These are phyloP conservation scores for Stenichneumon culpator DNA, from an alignment of 2,888 invertebrate species.

Conservation along the genomic window DNA sequence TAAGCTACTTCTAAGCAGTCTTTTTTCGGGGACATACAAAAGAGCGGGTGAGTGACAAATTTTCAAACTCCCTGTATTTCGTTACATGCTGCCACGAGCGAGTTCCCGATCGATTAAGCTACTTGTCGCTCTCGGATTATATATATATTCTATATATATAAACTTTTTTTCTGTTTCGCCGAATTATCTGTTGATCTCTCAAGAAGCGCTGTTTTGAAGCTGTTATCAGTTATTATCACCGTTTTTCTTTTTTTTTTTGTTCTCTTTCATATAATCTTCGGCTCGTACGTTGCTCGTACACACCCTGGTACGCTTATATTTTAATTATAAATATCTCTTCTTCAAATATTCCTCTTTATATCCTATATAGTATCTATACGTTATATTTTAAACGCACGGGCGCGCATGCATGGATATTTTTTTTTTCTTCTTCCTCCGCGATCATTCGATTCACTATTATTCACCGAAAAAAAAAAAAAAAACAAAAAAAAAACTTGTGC, in stretches of 20 bases:
- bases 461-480: background rate
- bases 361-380: slow-evolving; percentile 73
- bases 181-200: slow-evolving; percentile 32
- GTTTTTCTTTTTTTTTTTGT: slow-evolving; percentile 73
- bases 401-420: slow-evolving; percentile 35
- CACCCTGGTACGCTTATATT: slow-evolving; percentile 80
- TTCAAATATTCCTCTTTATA: slow-evolving; percentile 77
- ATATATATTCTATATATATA: slow-evolving; percentile 12
- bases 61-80: slow-evolving; percentile 24
- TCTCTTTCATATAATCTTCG: slow-evolving; percentile 67
- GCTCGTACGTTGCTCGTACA: slow-evolving; percentile 65
- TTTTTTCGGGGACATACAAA: slow-evolving; percentile 60
- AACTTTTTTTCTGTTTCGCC: background rate
- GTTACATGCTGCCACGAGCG: slow-evolving; percentile 32
- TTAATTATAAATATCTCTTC: slow-evolving; percentile 81
- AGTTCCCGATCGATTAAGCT: slow-evolving; percentile 15
- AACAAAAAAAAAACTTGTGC: slow-evolving; percentile 49
- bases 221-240: slow-evolving; percentile 36
- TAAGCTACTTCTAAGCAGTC: slow-evolving; percentile 67
- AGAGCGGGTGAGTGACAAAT: slow-evolving; percentile 40
- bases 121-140: slow-evolving; percentile 9
- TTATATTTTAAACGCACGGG: slow-evolving; percentile 55
- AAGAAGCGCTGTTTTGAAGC: slow-evolving; percentile 15
- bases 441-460: slow-evolving; percentile 23
- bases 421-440: slow-evolving; percentile 8